Base-by-base conservation (phyloP, 2,797 vertebrate species). In the Melanogrammus aeglefinus region DNA sequence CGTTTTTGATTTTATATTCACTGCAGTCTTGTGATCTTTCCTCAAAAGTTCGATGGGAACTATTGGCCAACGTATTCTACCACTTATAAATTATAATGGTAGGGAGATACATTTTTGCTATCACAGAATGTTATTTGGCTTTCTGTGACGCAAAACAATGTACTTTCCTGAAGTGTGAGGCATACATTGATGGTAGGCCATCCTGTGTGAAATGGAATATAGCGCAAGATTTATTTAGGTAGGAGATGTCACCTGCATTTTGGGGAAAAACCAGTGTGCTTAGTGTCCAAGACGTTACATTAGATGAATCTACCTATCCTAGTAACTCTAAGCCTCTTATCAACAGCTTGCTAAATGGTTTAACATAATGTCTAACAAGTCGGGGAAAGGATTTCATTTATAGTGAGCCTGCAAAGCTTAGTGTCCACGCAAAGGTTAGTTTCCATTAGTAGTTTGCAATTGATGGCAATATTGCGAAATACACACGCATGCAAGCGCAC, bases 1-100 rank as follows among this genome's bases (percentile, higher is more conserved):
- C 33, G 24, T 71, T 35, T 27, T 78, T 85, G 31, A 12, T 75
- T 70, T 47, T 39, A 13, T 27, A 44, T 41, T 35, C 73, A 75
- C 72, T 35, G 31, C 31, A 38, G 72, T 27, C 38, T 29, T 73
- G 35, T 31, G 35, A 72, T 75, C 14, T 75, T 77, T 73, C n/a
- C 66, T 74, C 21, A 69, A 69, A 24, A 69, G 8, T 12, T 66
- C 27, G 24, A 66, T 66, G 57, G 57, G 21, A 66, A 9, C n/a
- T 66, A 66, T 66, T 69, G n/a, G 0, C 9, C 63, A 7, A 63
- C 24, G 27, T 27, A 8, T 69, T 27, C 57, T 14, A 12, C 13
- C 38, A 39, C 38, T 39, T 44, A 14, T 14, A 13, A 3, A 44
- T 36, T 6, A 36, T 36, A 6, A 36, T 16, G 41, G 13, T 44